These are phyloP conservation scores for Phanerotoma sp. DNA, from an alignment of 2,888 invertebrate genomes.

Conservation along the genomic window DNA sequence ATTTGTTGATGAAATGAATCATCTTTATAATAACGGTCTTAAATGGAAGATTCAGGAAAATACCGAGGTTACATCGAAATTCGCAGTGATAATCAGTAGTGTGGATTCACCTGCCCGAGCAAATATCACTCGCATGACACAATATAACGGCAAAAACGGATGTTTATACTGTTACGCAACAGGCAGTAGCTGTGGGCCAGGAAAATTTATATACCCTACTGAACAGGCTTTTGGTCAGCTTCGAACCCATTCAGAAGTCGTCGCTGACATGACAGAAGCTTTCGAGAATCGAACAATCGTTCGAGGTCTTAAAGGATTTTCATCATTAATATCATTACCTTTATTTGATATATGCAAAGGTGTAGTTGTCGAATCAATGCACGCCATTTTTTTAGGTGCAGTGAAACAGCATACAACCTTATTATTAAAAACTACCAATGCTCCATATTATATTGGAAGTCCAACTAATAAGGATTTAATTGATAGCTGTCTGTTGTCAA, in stretches of 20 bases:
- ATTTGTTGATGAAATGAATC: slow-evolving; percentile 4
- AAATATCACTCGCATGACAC: slow-evolving; percentile 18
- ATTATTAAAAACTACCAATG: too few relatives aligned
- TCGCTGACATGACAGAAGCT: not conserved
- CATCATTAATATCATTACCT: not conserved
- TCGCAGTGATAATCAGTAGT: not conserved
- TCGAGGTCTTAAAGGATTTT: not conserved
- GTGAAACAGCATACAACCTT: not conserved
- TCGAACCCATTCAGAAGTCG: not conserved
- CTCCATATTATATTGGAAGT: not conserved
- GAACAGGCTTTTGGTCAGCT: not conserved
- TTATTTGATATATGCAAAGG: slow-evolving; percentile 4
- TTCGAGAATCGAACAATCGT: not conserved
- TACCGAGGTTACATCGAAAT: slow-evolving; percentile 3
- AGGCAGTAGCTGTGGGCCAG: not conserved
- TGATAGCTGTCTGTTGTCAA: not conserved
- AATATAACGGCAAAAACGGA: slow-evolving; percentile 24
- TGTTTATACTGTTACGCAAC: slow-evolving; percentile 25
- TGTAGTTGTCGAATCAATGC: slow-evolving; percentile 13
- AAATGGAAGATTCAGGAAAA: slow-evolving; percentile 6
- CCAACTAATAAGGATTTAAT: not conserved
- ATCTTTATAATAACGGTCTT: slow-evolving; percentile 6
- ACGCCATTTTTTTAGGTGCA: not conserved
- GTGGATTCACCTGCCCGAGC: slow-evolving; percentile 24
- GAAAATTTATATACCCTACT: not conserved